Conservation (phyloP, 2,113 vertebrate species). For the rat (Rattus norvegicus) region GRCr8 NC_086022.1:10171001-10171500, state of each 20-base stretch:
- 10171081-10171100: background rate
- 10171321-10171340: background rate
- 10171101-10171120: background rate
- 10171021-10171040: background rate
- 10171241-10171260: background rate
- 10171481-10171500: background rate
- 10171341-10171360: background rate
- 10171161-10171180: conserved; percentile 6
- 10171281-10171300: background rate
- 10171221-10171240: conserved; percentile 27
- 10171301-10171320: background rate
- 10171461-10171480: background rate
- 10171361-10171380: background rate
- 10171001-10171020: accelerated
- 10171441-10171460: background rate
- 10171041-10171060: conserved; percentile 19
- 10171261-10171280: conserved; percentile 21
- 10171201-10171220: conserved; percentile 27
- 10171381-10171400: background rate
- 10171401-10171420: background rate
- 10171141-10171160: background rate
- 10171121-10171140: conserved; percentile 5
- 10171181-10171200: conserved; percentile 23
- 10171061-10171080: conserved; percentile 7
- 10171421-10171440: background rate